Conservation (phyloP, 2,888 invertebrate genomes). For the Ophion obscuratus region DNA sequence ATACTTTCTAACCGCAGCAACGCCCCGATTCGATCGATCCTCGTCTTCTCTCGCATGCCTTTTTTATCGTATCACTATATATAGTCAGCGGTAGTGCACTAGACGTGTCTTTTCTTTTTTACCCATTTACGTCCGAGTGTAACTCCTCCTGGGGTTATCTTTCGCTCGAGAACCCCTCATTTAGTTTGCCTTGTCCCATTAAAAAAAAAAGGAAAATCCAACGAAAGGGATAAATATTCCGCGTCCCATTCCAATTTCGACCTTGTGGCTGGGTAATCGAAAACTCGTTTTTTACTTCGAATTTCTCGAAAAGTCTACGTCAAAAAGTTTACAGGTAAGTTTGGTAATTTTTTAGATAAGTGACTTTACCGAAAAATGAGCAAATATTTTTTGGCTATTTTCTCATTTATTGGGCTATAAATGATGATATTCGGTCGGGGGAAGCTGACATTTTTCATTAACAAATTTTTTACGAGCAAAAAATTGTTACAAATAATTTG, state of each 20-base stretch:
- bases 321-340: neutral
- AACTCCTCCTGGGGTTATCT: conserved; percentile 30
- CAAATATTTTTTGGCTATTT: no score
- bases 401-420: no score
- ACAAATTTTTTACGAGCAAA: no score
- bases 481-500: no score
- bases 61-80: conserved; percentile 32
- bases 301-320: neutral
- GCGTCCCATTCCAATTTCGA: neutral
- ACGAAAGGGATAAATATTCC: neutral
- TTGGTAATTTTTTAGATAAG: neutral
- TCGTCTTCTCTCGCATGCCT: conserved; percentile 70
- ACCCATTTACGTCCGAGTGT: conserved; percentile 32
- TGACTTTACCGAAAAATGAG: no score
- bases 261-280: neutral
- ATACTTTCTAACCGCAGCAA: conserved; percentile 72
- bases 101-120: conserved; percentile 44
- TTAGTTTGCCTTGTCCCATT: neutral
- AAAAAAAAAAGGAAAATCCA: neutral
- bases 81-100: conserved; percentile 42
- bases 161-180: conserved; percentile 20
- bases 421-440: no score
- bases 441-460: no score
- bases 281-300: neutral
- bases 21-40: conserved; percentile 79